Base-by-base conservation (phyloP, 2,113 vertebrate genomes). In the Pseudorectes ferrugineus region DNA sequence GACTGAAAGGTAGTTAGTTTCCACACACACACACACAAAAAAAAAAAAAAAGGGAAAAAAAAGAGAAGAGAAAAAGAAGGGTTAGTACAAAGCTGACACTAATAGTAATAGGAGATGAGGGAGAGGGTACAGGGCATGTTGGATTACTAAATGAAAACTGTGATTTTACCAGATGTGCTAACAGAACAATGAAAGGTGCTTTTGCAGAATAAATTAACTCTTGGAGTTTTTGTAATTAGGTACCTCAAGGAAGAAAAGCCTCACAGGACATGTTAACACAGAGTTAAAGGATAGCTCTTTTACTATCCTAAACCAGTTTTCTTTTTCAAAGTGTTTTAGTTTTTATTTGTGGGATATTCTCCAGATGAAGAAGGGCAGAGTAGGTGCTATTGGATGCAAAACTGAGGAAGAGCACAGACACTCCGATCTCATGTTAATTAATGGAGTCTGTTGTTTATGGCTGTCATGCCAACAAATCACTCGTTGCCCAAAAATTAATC, bases 1-100 rank as follows among this genome's bases (percentile, higher is more conserved):
- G 85, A 94, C 91, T 97, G 57, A 85, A 86, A 97, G 92, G 94
- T 95, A 95, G 92, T 86, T 92, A 94, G 88, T 87, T 94, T 94
- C 54, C 80, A 59, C 73, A 89, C 55, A 54, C 8, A 84, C 21
- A 42, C 25, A 40, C 3, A 43, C 2, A 23, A 12, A 45, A 14
- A 23, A 3, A 25, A 10, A 45, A 57, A 55, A 33, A 57, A n/a
- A 33, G 3, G 10, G 24, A 3, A 17, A 16, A 31, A 5, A 26
- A 0, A 31, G 1, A 46, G 40, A 80, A 49, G 51, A 68, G 49
- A 42, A 71, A 79, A 94, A 73, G 55, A 68, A 90, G 13, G 61
- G 72, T 92, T 92, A 84, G 76, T 72, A 92, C 52, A 67, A 88
- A 82, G 88, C 59, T 97, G 92, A 92, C 90, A 92, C 52, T 93